phyloP scores from a whole-genome alignment of 2,888 invertebrate genomes.

The Epistrophella euchroma region DNA sequence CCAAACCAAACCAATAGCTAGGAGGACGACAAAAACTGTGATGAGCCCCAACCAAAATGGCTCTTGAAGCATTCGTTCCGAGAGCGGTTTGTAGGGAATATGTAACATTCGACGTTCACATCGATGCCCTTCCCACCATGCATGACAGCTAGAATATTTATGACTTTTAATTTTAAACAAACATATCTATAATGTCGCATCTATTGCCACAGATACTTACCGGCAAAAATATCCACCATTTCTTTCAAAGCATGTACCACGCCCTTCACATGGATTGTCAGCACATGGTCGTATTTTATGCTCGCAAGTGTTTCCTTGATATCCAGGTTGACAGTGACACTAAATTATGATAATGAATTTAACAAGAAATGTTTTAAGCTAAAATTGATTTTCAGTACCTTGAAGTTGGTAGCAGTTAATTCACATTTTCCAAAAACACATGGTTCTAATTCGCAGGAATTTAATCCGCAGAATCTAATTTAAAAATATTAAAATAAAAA shows the following conservation, averaged over 20 bases:
- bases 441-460: constrained; percentile 88
- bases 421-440: constrained; percentile 85
- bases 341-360: constrained; percentile 72
- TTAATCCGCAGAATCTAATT: constrained; percentile 89
- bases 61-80: constrained; percentile 92
- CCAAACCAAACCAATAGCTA: constrained; percentile 91
- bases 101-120: constrained; percentile 89
- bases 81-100: constrained; percentile 89
- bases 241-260: constrained; percentile 89
- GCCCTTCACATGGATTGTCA: constrained; percentile 89
- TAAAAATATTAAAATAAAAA: background rate
- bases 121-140: constrained; percentile 89
- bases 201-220: constrained; percentile 77
- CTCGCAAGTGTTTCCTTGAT: constrained; percentile 88
- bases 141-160: constrained; percentile 85
- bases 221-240: constrained; percentile 88
- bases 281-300: constrained; percentile 89
- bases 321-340: constrained; percentile 89
- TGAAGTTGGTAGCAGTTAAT: constrained; percentile 83
- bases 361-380: background rate
- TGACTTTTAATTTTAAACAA: background rate
- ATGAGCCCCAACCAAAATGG: constrained; percentile 95
- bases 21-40: constrained; percentile 92
- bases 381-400: constrained; percentile 76
- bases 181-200: background rate